Percentiles rank a stretch among this genome's conserved stretches.
Conservation (phyloP, 2,113 vertebrate genomes). For the Zosterops pallidus region DNA sequence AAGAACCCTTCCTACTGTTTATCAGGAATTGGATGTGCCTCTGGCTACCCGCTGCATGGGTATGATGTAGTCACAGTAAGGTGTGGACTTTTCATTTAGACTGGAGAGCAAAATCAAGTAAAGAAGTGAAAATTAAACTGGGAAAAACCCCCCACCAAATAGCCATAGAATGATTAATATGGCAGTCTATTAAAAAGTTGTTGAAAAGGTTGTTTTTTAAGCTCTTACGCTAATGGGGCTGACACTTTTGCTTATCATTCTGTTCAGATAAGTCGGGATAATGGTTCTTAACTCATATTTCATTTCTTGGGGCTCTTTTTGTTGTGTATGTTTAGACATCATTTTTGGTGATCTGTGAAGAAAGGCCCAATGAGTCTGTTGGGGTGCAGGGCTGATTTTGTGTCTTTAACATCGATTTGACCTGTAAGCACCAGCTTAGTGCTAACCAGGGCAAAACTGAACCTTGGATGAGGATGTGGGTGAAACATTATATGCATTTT, state of each 20-base stretch:
- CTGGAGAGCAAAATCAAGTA: slow-evolving; percentile 29
- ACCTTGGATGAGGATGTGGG: slow-evolving; percentile 5
- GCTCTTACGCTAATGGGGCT: background rate
- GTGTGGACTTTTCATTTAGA: slow-evolving; percentile 70
- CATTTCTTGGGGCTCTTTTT: background rate
- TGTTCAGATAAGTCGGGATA: background rate
- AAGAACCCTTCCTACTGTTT: slow-evolving; percentile 84
- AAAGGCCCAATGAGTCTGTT: background rate
- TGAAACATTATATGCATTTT: slow-evolving; percentile 13
- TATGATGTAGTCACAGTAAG: slow-evolving; percentile 76
- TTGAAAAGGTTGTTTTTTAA: slow-evolving; percentile 14
- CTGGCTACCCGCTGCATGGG: slow-evolving; percentile 74
- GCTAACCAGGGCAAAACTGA: background rate
- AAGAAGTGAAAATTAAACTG: background rate
- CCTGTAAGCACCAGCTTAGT: background rate
- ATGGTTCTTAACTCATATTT: slow-evolving; percentile 7
- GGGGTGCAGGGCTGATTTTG: background rate
- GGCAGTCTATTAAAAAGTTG: background rate
- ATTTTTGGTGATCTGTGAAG: background rate
- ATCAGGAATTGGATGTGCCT: slow-evolving; percentile 74
- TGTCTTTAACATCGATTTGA: slow-evolving; percentile 10
- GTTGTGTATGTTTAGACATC: background rate
- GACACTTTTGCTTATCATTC: background rate
- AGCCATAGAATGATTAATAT: background rate
- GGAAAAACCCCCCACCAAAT: background rate